Evolutionary conservation across 30 jellyfish, hydroid and myxozoan genomes (phyloP), one percentile per base, ranked within the genome.

Genomic region (Pelagia noctiluca): DNA sequence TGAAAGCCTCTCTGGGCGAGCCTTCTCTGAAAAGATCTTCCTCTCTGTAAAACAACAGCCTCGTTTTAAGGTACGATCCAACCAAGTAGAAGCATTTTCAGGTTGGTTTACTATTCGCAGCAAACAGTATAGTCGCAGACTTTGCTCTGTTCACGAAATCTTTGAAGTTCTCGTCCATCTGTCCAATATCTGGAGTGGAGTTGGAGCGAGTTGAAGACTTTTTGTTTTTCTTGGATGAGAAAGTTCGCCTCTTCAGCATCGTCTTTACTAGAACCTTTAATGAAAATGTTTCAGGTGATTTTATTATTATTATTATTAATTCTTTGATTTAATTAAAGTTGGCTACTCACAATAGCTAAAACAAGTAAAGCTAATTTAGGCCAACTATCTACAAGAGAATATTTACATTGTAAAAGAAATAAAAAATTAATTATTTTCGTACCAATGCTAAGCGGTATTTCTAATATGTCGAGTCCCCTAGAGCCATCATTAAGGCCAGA

Each of bases 191-290:
- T 3, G 92, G 92, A 35, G 92, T 82, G 1, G 92, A 82, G 26
- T 69, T 82, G 8, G 92, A 82, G n/a, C 92, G 57, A 1, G 78
- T 28, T 42, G 80, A 46, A 1, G 71, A 5, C 30, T 65, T 34
- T 57, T 61, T 53, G 21, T n/a, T 35, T 29, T 70, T 54, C 82
- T 35, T 69, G 7, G 91, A 80, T 32, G 83, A 77, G 28, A 87
- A 78, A 35, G 90, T 87, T 52, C 88, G 67, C 46, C 87, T 42
- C 64, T 73, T 87, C 63, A 93, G 62, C 79, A 93, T 80, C 13
- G 96, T 53, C 54, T 93, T 93, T 26, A 92, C 97, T 35, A 87
- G 74, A 12, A 93, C 94, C 98, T 93, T n/a, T 24, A 63, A 52
- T 71, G 19, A 29, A 19, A 33, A 16, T 5, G 16, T 42, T 42